Evolutionary conservation across 35 echinoderm and acorn worm species (phyloP), one percentile per base, ranked within the genome.

Genomic region (Anneissia japonica): DNA sequence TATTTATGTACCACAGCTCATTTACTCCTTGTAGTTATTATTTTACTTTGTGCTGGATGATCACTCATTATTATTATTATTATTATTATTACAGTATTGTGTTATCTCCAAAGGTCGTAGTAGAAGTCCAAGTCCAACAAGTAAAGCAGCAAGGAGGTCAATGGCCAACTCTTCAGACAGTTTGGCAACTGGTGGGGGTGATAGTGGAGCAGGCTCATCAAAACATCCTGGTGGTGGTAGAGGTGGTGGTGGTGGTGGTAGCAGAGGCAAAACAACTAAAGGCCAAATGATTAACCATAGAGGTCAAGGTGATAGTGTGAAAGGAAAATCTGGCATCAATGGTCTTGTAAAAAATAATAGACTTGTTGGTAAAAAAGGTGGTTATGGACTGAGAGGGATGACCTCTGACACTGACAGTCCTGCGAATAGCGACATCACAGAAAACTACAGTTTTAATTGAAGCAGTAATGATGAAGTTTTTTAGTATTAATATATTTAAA

Each of bases 361-460:
- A n/a, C n/a, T n/a, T 16, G 16, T 45, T 45, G 40, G 40, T 45
- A 45, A 45, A 45, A 45, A 16, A 16, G 4, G 40, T 45, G 40
- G 16, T 45, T 45, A 45, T 45, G 40, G 16, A n/a, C n/a, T n/a
- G n/a, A n/a, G n/a, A 45, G 16, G 40, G 16, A 45, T 45, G 40
- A 7, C 40, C 16, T 79, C 6, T 14, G 26, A 30, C 26, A 32
- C 5, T 5, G 32, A 5, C n/a, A n/a, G n/a, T 32, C 6, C 26
- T 9, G 73, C 73, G 26, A 75, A 32, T n/a, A 79, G 33, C 16
- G 77, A 79, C 31, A 34, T 34, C 77, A 79, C 77, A 34, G 77
- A 79, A 31, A 79, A 79, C 33, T 79, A 79, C 36, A 79, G 77
- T 79, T 79, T 79, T 79, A 79, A 79, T 35, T 79, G 33, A 79